phyloP scores from a whole-genome alignment of 2,113 vertebrate genomes.

The Pimephales promelas region DNA sequence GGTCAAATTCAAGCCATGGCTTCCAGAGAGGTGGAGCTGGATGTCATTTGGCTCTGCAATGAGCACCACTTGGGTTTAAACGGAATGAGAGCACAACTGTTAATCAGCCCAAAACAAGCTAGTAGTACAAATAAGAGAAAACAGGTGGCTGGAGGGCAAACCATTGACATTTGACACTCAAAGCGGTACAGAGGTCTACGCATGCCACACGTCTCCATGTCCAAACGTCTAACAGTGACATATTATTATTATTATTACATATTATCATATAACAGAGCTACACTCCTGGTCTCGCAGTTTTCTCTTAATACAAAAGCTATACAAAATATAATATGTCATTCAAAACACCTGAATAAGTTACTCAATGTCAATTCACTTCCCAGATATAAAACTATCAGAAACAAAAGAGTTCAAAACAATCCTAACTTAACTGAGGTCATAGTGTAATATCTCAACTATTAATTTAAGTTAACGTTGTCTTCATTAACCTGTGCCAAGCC shows the following conservation, averaged over 20 bases:
- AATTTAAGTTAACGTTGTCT: background rate
- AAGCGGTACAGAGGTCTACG: background rate
- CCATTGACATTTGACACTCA: background rate
- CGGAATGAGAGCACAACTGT: background rate
- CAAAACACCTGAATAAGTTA: background rate
- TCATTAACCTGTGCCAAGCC: background rate
- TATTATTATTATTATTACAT: too few relatives aligned
- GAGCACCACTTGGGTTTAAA: background rate
- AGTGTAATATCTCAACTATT: background rate
- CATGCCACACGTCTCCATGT: background rate
- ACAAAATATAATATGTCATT: background rate
- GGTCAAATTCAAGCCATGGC: too few relatives aligned
- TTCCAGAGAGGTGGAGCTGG: too few relatives aligned
- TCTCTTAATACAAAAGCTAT: background rate
- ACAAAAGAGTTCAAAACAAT: background rate
- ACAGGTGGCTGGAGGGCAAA: conserved; percentile 5
- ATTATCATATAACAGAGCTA: background rate
- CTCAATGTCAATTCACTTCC: background rate
- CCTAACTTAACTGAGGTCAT: too few relatives aligned
- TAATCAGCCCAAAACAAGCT: background rate
- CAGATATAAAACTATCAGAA: background rate
- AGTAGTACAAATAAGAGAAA: background rate
- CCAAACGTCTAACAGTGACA: background rate
- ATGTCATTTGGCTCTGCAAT: too few relatives aligned
- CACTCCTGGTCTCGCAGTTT: background rate